Conservation (phyloP, 2,888 invertebrate species). For the Pollenia labialis region DNA sequence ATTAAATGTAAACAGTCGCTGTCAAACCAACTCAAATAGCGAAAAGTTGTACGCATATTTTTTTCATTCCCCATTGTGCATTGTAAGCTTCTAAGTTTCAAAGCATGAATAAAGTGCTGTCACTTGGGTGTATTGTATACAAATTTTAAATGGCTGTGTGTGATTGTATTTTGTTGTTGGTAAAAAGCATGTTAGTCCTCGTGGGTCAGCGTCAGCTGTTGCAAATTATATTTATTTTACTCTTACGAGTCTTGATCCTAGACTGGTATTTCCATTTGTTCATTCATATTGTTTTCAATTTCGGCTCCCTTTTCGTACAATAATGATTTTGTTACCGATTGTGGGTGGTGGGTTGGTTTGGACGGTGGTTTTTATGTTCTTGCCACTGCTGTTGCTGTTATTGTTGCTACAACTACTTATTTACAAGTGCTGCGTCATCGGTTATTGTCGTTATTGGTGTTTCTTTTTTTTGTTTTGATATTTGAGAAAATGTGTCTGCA, state of each 20-base stretch:
- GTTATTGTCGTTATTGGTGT: conserved; percentile 67
- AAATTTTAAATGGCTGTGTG: neutral
- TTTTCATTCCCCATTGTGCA: neutral
- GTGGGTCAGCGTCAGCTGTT: conserved; percentile 76
- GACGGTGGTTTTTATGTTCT: conserved; percentile 32
- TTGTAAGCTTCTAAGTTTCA: neutral
- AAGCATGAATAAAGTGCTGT: conserved; percentile 6
- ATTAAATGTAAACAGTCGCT: too few species aligned
- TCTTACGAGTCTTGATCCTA: conserved; percentile 66
- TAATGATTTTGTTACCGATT: conserved; percentile 1
- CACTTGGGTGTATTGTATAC: conserved; percentile 1
- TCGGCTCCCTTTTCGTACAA: neutral
- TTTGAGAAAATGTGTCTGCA: conserved; percentile 9
- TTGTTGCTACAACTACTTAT: conserved; percentile 61
- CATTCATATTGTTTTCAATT: conserved; percentile 59
- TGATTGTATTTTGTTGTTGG: neutral
- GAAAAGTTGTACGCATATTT: too few species aligned
- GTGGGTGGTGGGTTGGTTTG: neutral
- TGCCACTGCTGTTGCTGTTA: conserved; percentile 55
- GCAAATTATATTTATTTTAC: conserved; percentile 74
- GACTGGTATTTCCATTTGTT: conserved; percentile 60
- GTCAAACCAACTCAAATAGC: too few species aligned
- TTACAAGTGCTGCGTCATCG: conserved; percentile 71
- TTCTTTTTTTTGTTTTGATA: conserved; percentile 22
- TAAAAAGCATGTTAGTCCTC: conserved; percentile 56